Evolutionary conservation across 1,140 invertebrate genomes (phyloP).

Genomic region (Ips nitidus): DNA sequence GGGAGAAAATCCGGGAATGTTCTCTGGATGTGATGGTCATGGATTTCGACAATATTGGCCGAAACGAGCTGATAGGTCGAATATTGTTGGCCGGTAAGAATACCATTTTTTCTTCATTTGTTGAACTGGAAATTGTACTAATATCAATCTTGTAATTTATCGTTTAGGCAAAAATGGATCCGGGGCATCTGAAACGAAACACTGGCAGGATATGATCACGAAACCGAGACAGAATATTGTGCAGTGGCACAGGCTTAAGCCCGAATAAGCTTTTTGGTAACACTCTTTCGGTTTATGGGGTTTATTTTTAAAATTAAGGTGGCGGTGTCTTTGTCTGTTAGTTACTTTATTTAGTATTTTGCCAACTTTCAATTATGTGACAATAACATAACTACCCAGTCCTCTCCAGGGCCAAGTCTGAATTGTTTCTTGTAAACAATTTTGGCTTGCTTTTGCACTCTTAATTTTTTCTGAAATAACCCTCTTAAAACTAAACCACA

Average conservation of each 20-base stretch:
- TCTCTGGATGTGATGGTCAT: conserved; percentile 91
- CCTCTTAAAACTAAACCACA: no score
- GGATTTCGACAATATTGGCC: conserved; percentile 92
- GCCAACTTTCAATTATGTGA: conserved; percentile 15
- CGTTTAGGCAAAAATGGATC: conserved; percentile 84
- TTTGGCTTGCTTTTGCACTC: not conserved
- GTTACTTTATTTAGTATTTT: conserved; percentile 12
- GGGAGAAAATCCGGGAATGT: conserved; percentile 92
- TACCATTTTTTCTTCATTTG: not conserved
- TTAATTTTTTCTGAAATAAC: not conserved
- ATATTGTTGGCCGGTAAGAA: conserved; percentile 80
- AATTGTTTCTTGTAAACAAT: not conserved
- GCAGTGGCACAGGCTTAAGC: conserved; percentile 88
- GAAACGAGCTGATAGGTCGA: conserved; percentile 89
- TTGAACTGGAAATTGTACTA: not conserved
- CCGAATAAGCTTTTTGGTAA: conserved; percentile 62
- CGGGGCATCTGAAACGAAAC: conserved; percentile 88
- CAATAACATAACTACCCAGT: not conserved
- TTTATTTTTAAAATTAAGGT: no score
- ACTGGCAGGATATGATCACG: conserved; percentile 96
- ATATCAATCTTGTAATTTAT: not conserved
- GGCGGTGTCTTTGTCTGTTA: not conserved
- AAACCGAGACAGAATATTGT: conserved; percentile 91
- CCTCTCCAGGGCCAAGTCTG: not conserved
- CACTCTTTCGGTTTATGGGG: no score